Evolutionary conservation across 2,888 invertebrate species (phyloP).

Genomic region (Desoria tigrina): DNA sequence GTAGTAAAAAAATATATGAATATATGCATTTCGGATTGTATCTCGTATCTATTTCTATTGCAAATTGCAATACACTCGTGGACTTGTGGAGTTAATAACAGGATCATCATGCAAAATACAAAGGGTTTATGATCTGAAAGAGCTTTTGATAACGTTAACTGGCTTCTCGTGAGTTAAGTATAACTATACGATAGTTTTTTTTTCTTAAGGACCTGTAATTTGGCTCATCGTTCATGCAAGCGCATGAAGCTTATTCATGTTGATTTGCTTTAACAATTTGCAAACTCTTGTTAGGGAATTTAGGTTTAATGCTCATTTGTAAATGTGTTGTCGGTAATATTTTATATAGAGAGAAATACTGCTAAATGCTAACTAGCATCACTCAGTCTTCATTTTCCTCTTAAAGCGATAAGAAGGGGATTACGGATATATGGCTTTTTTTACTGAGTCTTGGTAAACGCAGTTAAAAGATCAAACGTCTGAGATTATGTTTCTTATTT

Average conservation of each 20-base stretch:
- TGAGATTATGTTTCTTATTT: not conserved
- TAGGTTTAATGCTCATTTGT: no score
- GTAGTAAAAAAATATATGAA: not conserved
- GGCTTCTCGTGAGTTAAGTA: slow-evolving; percentile 4
- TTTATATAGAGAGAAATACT: no score
- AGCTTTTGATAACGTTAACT: not conserved
- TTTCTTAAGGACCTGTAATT: not conserved
- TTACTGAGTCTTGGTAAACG: not conserved
- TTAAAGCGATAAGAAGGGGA: not conserved
- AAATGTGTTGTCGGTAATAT: no score
- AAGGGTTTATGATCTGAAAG: slow-evolving; percentile 2
- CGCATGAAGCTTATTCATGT: slow-evolving; percentile 3
- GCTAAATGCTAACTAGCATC: no score
- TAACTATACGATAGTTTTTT: no score
- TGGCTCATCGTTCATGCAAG: slow-evolving; percentile 1
- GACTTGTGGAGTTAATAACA: slow-evolving; percentile 2
- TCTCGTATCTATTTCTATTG: no score
- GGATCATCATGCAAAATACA: not conserved
- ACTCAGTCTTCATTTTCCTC: not conserved
- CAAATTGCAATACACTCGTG: no score
- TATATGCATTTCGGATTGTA: no score
- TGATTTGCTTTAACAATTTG: slow-evolving; percentile 5
- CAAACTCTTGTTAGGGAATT: not conserved
- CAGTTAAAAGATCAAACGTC: not conserved
- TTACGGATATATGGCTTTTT: not conserved